Conservation (phyloP, 2,888 invertebrate species). For the Crioceris asparagi region DNA sequence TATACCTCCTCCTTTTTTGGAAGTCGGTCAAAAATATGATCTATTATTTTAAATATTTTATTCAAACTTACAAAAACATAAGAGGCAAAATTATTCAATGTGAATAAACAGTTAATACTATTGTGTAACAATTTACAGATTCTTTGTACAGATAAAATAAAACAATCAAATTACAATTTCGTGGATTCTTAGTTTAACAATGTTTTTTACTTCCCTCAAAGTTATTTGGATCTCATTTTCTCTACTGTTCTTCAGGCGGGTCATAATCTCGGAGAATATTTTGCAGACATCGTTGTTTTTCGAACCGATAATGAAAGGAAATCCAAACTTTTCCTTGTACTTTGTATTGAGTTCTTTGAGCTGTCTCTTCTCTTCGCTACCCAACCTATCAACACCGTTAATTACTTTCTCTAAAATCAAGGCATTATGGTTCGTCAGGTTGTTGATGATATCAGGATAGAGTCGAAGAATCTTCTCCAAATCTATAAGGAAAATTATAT, state of each 20-base stretch:
- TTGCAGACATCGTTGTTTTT: constrained; percentile 50
- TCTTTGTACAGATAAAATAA: too few species aligned
- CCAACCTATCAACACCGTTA: constrained; percentile 42
- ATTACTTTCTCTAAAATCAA: constrained; percentile 47
- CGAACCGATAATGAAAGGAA: constrained; percentile 59
- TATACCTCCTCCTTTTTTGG: too few species aligned
- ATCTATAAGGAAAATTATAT: constrained; percentile 38
- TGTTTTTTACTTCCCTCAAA: constrained; percentile 59
- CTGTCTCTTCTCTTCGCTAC: constrained; percentile 41
- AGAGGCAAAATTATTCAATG: too few species aligned
- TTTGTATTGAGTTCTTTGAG: constrained; percentile 43
- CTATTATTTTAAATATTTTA: too few species aligned
- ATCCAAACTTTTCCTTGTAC: constrained; percentile 54
- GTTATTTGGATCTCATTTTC: constrained; percentile 47
- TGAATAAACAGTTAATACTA: too few species aligned
- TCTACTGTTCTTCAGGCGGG: constrained; percentile 42
- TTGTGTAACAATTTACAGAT: too few species aligned
- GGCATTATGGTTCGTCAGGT: constrained; percentile 43
- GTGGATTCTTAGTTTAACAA: constrained; percentile 47
- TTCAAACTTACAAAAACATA: too few species aligned
- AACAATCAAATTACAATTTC: too few species aligned
- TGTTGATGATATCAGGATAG: constrained; percentile 56
- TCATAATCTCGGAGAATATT: constrained; percentile 46
- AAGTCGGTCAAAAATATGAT: too few species aligned
- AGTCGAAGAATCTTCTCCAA: constrained; percentile 45